These are phyloP conservation scores for Cichladusa arquata DNA, from an alignment of 2,113 vertebrate species.

Conservation along the genomic window DNA sequence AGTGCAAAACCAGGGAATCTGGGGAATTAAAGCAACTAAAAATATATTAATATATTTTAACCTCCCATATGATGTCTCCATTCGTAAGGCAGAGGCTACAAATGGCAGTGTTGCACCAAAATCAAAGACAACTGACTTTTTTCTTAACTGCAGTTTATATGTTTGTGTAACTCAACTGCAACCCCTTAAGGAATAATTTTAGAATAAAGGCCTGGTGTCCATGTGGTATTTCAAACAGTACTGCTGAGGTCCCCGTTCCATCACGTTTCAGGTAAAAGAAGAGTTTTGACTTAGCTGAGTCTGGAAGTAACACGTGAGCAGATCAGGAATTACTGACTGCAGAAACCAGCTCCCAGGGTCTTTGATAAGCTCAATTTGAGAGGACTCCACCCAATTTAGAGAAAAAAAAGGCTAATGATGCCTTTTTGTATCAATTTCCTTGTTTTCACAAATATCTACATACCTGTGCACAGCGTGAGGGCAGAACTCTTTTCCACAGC, in stretches of 20 bases:
- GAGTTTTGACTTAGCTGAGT: neutral
- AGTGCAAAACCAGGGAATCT: neutral
- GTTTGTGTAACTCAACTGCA: neutral
- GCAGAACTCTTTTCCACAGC: neutral
- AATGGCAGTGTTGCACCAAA: neutral
- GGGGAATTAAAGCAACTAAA: neutral
- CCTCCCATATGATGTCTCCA: neutral
- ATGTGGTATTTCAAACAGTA: neutral
- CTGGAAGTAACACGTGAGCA: neutral
- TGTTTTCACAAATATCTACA: neutral
- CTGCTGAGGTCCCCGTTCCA: neutral
- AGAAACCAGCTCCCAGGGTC: neutral
- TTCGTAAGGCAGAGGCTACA: neutral
- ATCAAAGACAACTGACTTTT: neutral
- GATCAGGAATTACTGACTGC: neutral
- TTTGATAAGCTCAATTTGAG: neutral
- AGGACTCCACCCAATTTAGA: neutral
- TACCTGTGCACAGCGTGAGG: fast-evolving
- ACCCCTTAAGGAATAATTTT: neutral
- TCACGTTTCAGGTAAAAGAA: neutral
- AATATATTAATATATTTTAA: neutral
- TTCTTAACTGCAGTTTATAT: neutral
- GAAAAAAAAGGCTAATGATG: neutral
- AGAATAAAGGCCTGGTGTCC: neutral
- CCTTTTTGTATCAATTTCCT: neutral